These are phyloP conservation scores for Bolborhynchus lineola DNA, from an alignment of 2,113 vertebrate genomes.

Conservation along the genomic window DNA sequence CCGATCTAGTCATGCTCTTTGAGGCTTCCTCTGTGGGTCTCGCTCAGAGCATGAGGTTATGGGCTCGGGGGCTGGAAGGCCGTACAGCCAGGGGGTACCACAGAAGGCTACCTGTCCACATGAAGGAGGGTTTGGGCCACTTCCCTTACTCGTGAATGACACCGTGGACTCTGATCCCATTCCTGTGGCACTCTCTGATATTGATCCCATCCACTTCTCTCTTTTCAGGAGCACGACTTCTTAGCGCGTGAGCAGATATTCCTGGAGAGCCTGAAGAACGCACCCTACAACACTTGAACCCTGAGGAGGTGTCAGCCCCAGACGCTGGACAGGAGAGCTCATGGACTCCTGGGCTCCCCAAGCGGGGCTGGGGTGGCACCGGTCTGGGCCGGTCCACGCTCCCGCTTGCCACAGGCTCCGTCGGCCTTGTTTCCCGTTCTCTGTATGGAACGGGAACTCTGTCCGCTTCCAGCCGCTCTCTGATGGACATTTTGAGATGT, in stretches of 20 bases:
- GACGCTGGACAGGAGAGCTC: fast-evolving
- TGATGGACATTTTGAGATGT: too few relatives aligned
- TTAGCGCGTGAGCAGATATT: conserved; percentile 83
- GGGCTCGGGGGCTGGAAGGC: too few relatives aligned
- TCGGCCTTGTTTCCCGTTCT: too few relatives aligned
- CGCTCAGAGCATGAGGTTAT: background rate
- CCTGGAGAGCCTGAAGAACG: conserved; percentile 82
- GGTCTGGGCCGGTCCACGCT: too few relatives aligned
- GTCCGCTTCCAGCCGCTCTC: too few relatives aligned
- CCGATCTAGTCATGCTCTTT: background rate
- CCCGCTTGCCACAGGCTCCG: too few relatives aligned
- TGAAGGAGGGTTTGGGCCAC: background rate
- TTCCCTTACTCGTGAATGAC: background rate
- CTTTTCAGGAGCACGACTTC: conserved; percentile 80
- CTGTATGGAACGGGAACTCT: too few relatives aligned
- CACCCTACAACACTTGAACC: conserved; percentile 55
- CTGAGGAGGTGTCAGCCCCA: background rate
- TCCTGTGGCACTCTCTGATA: background rate
- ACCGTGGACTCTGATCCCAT: background rate
- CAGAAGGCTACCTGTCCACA: background rate
- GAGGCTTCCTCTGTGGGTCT: background rate
- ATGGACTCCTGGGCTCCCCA: too few relatives aligned
- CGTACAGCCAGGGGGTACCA: too few relatives aligned
- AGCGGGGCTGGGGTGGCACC: too few relatives aligned
- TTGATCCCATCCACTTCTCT: background rate